A percentile compares a stretch with the other conserved stretches of the same genome.
Conservation (phyloP, 2,113 vertebrate species). For the Semnornis frantzii region DNA sequence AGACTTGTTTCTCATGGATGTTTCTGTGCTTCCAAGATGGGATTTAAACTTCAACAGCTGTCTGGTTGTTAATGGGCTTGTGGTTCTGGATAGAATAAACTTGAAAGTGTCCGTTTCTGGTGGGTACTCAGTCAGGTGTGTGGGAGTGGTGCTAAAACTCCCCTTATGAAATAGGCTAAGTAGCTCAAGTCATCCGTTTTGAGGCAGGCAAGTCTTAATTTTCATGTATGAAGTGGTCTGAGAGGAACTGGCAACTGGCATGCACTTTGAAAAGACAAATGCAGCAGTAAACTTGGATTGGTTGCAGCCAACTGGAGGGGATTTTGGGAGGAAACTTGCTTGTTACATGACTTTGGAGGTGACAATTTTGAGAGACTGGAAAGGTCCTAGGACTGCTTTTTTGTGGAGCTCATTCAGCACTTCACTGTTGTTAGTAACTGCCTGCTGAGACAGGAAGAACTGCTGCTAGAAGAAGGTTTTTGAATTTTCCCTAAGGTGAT, state of each 20-base stretch:
- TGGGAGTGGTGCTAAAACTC: background rate
- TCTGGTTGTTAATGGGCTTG: background rate
- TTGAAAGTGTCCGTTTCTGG: background rate
- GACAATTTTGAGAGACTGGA: background rate
- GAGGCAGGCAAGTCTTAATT: background rate
- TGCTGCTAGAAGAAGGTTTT: background rate
- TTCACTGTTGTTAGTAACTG: background rate
- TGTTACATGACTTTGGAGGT: background rate
- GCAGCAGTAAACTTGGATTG: background rate
- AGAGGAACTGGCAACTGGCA: background rate
- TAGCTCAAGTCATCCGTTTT: background rate
- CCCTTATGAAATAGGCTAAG: background rate
- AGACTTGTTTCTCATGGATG: background rate
- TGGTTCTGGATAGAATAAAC: background rate
- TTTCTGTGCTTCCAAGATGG: background rate
- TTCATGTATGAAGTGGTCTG: background rate
- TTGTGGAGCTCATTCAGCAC: background rate
- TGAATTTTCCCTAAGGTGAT: background rate
- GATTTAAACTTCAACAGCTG: background rate
- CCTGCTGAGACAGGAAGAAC: background rate
- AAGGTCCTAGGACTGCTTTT: background rate
- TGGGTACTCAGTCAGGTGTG: fast-evolving
- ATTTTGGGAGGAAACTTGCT: background rate
- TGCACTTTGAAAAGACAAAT: background rate
- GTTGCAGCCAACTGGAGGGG: background rate